Conservation (phyloP, 2,113 vertebrate genomes). For the Ictalurus furcatus region DNA sequence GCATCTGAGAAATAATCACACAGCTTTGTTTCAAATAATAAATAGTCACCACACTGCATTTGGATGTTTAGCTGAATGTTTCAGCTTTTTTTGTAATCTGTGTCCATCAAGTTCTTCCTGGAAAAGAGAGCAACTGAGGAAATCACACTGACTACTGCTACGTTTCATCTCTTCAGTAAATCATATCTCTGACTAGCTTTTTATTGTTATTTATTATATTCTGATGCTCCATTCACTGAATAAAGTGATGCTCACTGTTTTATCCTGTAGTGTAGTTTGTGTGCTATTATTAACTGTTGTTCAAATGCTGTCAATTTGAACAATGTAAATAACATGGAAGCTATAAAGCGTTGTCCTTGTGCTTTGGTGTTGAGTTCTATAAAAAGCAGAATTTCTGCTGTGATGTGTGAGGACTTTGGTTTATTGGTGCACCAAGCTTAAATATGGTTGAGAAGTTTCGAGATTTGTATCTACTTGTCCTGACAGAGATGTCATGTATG, state of each 20-base stretch:
- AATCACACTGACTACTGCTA: constrained; percentile 14
- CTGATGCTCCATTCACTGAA: background rate
- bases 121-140: constrained; percentile 25
- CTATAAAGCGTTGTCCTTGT: background rate
- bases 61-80: constrained; percentile 30
- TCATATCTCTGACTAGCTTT: constrained; percentile 25
- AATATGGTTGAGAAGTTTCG: background rate
- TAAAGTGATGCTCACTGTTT: background rate
- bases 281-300: background rate
- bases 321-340: background rate
- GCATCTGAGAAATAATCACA: constrained; percentile 27
- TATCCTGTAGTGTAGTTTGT: background rate
- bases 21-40: constrained; percentile 37
- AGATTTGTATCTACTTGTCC: background rate
- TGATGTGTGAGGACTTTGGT: background rate
- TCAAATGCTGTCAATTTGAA: background rate
- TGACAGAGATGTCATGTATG: background rate
- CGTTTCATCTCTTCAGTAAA: constrained; percentile 44
- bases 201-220: background rate
- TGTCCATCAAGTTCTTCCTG: constrained; percentile 33
- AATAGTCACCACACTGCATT: constrained; percentile 22
- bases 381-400: background rate
- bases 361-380: background rate
- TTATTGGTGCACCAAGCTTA: background rate
- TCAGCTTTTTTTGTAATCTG: constrained; percentile 33